Conservation (phyloP, 2,113 vertebrate genomes). For the Gopherus evgoodei region DNA sequence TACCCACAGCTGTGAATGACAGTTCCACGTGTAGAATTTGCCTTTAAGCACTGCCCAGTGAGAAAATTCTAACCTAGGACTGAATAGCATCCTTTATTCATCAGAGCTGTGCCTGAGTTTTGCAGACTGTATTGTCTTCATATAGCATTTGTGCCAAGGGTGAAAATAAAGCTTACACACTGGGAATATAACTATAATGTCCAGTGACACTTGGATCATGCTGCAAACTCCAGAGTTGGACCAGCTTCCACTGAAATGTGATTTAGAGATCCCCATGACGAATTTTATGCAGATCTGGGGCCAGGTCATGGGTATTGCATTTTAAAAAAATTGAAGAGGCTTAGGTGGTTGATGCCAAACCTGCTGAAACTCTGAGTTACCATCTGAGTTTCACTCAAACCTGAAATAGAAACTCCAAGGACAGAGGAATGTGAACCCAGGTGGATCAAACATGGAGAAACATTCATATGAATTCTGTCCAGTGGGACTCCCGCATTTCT, state of each 20-base stretch:
- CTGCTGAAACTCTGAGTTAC: background rate
- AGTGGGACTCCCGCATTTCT: background rate
- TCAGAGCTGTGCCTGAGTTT: background rate
- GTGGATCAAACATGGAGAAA: background rate
- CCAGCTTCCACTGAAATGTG: background rate
- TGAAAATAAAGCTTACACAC: background rate
- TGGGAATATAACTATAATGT: background rate
- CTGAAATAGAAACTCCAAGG: background rate
- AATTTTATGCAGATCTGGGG: background rate
- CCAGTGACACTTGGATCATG: background rate
- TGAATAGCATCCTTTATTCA: background rate
- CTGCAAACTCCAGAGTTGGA: background rate
- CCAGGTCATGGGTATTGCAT: background rate
- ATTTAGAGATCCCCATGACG: background rate
- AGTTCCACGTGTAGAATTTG: background rate
- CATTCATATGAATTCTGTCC: background rate
- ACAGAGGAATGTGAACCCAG: background rate
- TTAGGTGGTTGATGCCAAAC: background rate
- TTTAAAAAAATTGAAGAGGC: background rate
- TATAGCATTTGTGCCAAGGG: background rate
- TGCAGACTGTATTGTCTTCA: background rate
- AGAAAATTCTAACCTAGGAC: background rate
- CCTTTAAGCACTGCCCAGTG: background rate
- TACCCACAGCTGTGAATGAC: background rate
- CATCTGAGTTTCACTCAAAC: background rate